Percentiles rank a stretch among this genome's conserved stretches.
Evolutionary conservation across 2,797 vertebrate species (phyloP).

Genomic region (Odontamblyopus lacepedii): DNA sequence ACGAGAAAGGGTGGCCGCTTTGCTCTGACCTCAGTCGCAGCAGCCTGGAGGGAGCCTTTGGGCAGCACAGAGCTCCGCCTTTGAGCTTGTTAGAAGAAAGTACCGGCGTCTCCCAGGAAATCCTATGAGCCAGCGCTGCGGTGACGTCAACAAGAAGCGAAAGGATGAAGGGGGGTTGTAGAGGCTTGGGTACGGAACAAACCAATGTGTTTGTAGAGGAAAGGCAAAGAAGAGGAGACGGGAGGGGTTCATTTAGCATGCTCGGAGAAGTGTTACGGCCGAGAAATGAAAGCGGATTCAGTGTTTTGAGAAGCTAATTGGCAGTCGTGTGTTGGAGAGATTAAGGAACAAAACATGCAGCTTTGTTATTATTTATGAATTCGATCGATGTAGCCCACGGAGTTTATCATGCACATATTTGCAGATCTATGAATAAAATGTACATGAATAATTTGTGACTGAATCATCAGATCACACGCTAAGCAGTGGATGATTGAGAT

Average conservation of each 20-base stretch:
- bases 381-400: too few species aligned
- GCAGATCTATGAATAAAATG: background rate
- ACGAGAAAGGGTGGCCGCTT: constrained; percentile 22
- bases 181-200: background rate
- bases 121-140: constrained; percentile 9
- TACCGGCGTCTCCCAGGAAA: constrained; percentile 38
- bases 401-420: background rate
- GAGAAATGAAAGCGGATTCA: background rate
- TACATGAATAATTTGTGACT: background rate
- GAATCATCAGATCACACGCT: background rate
- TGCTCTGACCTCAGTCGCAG: constrained; percentile 38
- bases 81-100: constrained; percentile 45
- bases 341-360: background rate
- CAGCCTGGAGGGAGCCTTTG: constrained; percentile 36
- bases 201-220: background rate
- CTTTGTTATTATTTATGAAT: background rate
- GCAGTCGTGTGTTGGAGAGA: background rate
- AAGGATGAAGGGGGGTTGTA: background rate
- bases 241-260: background rate
- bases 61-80: constrained; percentile 18
- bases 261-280: background rate
- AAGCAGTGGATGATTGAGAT: background rate
- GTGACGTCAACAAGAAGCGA: constrained; percentile 23
- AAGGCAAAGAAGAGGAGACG: background rate
- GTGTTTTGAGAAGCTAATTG: background rate